Base-by-base conservation (phyloP, 2,797 vertebrate genomes). In the Urosaurus nigricauda region DNA sequence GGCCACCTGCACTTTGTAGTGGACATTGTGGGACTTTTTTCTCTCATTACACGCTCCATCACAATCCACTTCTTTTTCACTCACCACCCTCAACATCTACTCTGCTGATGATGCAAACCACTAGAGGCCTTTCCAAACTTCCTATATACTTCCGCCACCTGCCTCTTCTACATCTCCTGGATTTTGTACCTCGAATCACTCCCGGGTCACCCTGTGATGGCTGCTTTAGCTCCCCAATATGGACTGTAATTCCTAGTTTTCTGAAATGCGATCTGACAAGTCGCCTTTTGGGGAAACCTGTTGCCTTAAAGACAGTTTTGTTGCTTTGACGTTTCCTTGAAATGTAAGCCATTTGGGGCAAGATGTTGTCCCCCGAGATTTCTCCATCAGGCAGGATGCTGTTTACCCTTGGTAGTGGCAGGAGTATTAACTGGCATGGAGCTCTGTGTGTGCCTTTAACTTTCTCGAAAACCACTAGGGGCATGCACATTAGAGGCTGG, bases 381-480 rank as follows among this genome's bases (percentile, higher is more conserved):
- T 91, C 89, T 51, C 79, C 90, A 91, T 88, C 87, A 1, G 70
- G 77, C 90, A 91, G 90, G 94, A 93, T 93, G 88, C 95, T 94
- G 94, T 94, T 94, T 92, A 75, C 83, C 84, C 92, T 94, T 85
- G 92, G 86, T 91, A 77, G 26, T 90, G 89, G 51, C 91, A 73
- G 89, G 93, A 93, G 92, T 93, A 40, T 73, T 35, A 32, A 94
- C 91, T 51, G 94, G 94, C 93, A 93, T 91, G 90, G 93, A 83
- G 65, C 88, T 94, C 87, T 92, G 91, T 83, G 87, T 87, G 93
- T 92, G 91, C 90, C 92, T 83, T 92, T 94, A 92, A 92, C 53
- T 40, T 43, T 83, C 84, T 0, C 13, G 94, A 32, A 93, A 97
- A 97, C 97, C 96, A 97, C 97, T 97, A 97, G 92, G 93, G 91